Evolutionary conservation across 2,888 invertebrate species (phyloP).

Genomic region (Clistopyga incitator): DNA sequence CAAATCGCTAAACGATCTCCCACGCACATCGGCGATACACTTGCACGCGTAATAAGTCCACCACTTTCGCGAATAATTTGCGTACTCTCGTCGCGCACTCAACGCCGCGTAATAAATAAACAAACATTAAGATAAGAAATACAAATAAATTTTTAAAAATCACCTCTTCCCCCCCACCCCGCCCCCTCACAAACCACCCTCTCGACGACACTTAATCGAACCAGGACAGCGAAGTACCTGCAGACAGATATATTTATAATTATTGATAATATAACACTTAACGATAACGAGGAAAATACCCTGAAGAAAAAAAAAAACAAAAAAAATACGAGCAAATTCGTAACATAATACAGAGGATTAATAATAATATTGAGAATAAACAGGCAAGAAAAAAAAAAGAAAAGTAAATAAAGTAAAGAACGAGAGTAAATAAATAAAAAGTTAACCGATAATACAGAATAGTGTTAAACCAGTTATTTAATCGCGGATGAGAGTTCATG

Average conservation of each 20-base stretch:
- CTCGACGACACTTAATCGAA: constrained; percentile 71
- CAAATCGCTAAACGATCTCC: constrained; percentile 18
- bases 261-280: constrained; percentile 66
- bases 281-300: constrained; percentile 35
- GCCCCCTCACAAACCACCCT: constrained; percentile 42
- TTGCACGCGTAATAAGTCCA: constrained; percentile 11
- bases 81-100: constrained; percentile 12
- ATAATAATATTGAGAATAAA: constrained; percentile 55
- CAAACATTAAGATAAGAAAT: constrained; percentile 37
- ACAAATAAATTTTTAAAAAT: constrained; percentile 15
- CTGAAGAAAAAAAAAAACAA: constrained; percentile 26
- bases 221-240: constrained; percentile 82
- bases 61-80: background rate
- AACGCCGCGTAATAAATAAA: background rate
- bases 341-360: constrained; percentile 54
- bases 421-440: background rate
- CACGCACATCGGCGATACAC: constrained; percentile 10
- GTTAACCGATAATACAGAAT: constrained; percentile 48
- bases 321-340: no score
- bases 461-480: constrained; percentile 41
- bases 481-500: constrained; percentile 37
- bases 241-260: constrained; percentile 81
- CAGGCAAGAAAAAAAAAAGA: constrained; percentile 7
- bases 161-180: background rate
- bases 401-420: constrained; percentile 4